Evolutionary conservation across 2,797 vertebrate species (phyloP), one percentile per base, ranked within the genome.

Genomic region (Alcedo quadribrachys): DNA sequence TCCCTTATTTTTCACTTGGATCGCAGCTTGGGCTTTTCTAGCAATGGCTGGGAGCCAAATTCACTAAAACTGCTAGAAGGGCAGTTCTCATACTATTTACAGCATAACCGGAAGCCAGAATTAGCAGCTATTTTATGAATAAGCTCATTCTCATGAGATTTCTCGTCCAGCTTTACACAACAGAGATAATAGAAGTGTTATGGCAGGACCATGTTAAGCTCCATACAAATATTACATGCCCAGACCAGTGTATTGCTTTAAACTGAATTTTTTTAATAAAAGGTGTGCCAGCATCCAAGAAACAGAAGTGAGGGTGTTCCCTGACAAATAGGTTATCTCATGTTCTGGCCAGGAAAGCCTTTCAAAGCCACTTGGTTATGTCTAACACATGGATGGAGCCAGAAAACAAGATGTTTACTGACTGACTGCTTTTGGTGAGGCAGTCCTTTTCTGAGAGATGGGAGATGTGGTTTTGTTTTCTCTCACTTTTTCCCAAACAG

Each of bases 21-120:
- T 88, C 73, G 77, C 90, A 91, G 81, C 54, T 88, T 91, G 83
- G 79, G 71, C 61, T 95, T 85, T 89, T 95, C 90, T 81, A 96
- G 65, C 27, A 71, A 78, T 87, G 88, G 86, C 84, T 78, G 51
- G 22, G 45, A 92, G 94, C 93, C 96, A 96, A 89, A 90, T 93
- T 93, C 93, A 51, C 88, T 66, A 92, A 94, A 94, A 90, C 90
- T 94, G 84, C 84, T 94, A 87, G 75, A 66, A 93, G 91, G 86
- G 86, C 93, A 94, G 84, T 93, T 96, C 95, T 92, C 90, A 87
- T 88, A 87, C 90, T 93, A 93, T 95, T 96, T 95, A 89, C 90
- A 91, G 81, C 54, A 68, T 45, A 92, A 93, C 83, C 71, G 43
- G 65, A 96, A 93, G 78, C 71, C 81, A 92, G 78, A 95, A 90